Conservation (phyloP, 2,888 invertebrate species). For the Trichopria drosophilae region DNA sequence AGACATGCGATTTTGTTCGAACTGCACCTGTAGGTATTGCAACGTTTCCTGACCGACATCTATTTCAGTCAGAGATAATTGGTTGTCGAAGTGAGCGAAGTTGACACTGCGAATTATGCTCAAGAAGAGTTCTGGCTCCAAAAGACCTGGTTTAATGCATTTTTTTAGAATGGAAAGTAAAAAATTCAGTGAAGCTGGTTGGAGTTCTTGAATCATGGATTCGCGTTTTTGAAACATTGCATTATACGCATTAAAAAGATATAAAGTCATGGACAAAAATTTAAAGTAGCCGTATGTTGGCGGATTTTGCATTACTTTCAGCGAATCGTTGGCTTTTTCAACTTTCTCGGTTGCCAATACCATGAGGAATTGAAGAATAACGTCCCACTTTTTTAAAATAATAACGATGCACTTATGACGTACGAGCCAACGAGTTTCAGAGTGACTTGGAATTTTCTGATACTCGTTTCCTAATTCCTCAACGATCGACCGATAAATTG, state of each 20-base stretch:
- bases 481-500: no score
- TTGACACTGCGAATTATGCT: no score
- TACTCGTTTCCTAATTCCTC: no score
- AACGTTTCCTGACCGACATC: constrained; percentile 12
- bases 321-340: constrained; percentile 6
- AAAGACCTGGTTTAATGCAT: constrained; percentile 28
- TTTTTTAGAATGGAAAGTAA: no score
- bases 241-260: constrained; percentile 31
- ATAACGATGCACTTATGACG: constrained; percentile 2
- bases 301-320: not conserved
- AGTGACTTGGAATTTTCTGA: constrained; percentile 6
- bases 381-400: no score
- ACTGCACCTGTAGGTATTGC: constrained; percentile 1
- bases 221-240: constrained; percentile 24
- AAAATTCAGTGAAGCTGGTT: constrained; percentile 16
- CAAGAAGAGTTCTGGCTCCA: no score
- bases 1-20: no score
- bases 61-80: constrained; percentile 6
- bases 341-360: no score
- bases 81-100: constrained; percentile 10
- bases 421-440: constrained; percentile 17
- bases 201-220: constrained; percentile 23
- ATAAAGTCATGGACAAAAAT: constrained; percentile 21
- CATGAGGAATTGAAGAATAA: no score
- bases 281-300: constrained; percentile 12